A percentile compares a stretch with the other conserved stretches of the same genome.
phyloP scores from a whole-genome alignment of 2,113 vertebrate genomes.

The Nematolebias whitei region DNA sequence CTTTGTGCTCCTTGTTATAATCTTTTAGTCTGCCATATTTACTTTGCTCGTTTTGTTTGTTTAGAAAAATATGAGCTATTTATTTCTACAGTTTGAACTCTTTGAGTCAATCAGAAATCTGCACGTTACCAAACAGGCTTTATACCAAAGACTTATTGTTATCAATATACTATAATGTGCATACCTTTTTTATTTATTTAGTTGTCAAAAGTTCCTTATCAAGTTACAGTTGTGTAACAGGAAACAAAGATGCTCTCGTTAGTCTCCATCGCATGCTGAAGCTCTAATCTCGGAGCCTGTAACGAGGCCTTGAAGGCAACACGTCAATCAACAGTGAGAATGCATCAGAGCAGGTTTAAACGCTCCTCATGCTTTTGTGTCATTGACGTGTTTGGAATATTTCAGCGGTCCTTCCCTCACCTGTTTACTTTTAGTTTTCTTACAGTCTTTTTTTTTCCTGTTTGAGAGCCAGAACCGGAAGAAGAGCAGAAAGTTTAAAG shows the following conservation, averaged over 20 bases:
- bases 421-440: neutral
- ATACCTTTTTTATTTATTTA: no score
- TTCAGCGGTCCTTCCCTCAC: neutral
- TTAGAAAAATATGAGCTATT: no score
- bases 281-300: neutral
- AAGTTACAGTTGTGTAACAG: no score
- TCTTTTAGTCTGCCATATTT: no score
- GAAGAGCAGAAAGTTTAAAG: neutral
- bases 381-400: constrained; percentile 47
- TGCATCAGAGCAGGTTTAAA: constrained; percentile 57
- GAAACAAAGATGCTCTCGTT: neutral
- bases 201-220: no score
- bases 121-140: no score
- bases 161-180: no score
- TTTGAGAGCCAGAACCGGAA: constrained; percentile 1
- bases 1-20: no score
- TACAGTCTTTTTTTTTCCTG: neutral
- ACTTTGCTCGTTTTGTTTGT: no score
- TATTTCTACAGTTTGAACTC: no score
- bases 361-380: constrained; percentile 37
- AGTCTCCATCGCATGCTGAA: neutral
- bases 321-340: constrained; percentile 50
- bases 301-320: constrained; percentile 53
- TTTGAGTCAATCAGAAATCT: no score
- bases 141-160: no score